Conservation (phyloP, 2,888 invertebrate species). For the Dendrolimus pini region DNA sequence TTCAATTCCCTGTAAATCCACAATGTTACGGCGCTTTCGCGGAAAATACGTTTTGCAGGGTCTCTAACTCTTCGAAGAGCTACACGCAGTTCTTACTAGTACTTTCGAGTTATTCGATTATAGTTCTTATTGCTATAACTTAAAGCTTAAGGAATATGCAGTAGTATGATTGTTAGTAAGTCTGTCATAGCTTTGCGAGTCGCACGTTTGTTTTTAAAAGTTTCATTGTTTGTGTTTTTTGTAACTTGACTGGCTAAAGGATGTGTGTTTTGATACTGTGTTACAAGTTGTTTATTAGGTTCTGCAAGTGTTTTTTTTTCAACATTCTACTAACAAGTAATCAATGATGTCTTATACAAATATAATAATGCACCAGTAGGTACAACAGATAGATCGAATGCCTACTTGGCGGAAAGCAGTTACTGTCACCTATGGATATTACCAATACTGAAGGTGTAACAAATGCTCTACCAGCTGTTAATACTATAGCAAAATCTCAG, state of each 20-base stretch:
- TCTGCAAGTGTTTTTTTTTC: too few relatives aligned
- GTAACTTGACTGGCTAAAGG: conserved; percentile 27
- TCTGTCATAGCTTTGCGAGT: conserved; percentile 38
- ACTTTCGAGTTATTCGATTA: conserved; percentile 7
- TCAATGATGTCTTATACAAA: too few relatives aligned
- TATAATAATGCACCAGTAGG: too few relatives aligned
- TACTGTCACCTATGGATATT: too few relatives aligned
- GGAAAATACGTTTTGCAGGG: conserved; percentile 37
- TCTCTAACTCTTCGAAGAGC: conserved; percentile 24
- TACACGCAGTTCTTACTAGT: conserved; percentile 8
- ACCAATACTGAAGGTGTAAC: too few relatives aligned
- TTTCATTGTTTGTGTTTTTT: conserved; percentile 46
- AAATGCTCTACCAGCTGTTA: too few relatives aligned
- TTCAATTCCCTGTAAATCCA: conserved; percentile 27
- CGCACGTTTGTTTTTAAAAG: conserved; percentile 47
- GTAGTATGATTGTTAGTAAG: conserved; percentile 24
- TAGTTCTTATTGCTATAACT: conserved; percentile 10
- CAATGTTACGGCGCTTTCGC: conserved; percentile 20
- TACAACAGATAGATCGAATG: too few relatives aligned
- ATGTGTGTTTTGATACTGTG: conserved; percentile 39
- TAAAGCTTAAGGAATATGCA: conserved; percentile 14
- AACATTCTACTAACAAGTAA: too few relatives aligned
- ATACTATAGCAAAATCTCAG: too few relatives aligned
- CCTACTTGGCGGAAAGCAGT: too few relatives aligned
- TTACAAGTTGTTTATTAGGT: conserved; percentile 29